Conservation (phyloP, 2,888 invertebrate genomes). For the Scaptomyza tumidula region DNA sequence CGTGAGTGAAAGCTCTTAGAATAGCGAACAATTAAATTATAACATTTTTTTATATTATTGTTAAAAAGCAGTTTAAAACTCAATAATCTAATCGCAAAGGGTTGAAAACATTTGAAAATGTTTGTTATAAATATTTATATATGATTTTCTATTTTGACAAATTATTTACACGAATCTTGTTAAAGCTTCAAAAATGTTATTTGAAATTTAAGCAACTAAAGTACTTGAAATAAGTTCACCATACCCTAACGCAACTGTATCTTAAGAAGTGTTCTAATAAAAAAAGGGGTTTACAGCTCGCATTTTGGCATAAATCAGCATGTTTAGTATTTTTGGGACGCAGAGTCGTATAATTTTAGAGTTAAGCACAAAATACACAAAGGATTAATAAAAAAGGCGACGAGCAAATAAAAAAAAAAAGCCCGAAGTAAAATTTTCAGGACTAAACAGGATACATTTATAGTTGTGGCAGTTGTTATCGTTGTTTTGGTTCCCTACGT, state of each 20-base stretch:
- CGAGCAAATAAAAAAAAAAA: slow-evolving; percentile 6
- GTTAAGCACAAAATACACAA: slow-evolving; percentile 67
- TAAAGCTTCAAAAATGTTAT: too few species aligned
- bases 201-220: too few species aligned
- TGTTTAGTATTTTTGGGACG: slow-evolving; percentile 40
- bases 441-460: slow-evolving; percentile 11
- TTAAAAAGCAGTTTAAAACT: too few species aligned
- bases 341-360: slow-evolving; percentile 57
- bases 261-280: not conserved
- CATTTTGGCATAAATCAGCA: slow-evolving; percentile 64
- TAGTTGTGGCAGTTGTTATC: slow-evolving; percentile 34
- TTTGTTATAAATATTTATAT: too few species aligned
- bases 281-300: slow-evolving; percentile 6
- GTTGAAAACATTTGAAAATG: too few species aligned
- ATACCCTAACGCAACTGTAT: not conserved
- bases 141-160: too few species aligned
- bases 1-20: not conserved
- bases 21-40: not conserved
- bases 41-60: too few species aligned
- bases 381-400: slow-evolving; percentile 68
- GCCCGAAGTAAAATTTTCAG: slow-evolving; percentile 26
- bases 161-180: too few species aligned
- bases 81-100: too few species aligned
- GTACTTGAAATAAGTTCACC: not conserved
- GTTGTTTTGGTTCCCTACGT: slow-evolving; percentile 64